These are phyloP conservation scores for Theristicus caerulescens DNA, from an alignment of 2,113 vertebrate genomes.

Conservation along the genomic window DNA sequence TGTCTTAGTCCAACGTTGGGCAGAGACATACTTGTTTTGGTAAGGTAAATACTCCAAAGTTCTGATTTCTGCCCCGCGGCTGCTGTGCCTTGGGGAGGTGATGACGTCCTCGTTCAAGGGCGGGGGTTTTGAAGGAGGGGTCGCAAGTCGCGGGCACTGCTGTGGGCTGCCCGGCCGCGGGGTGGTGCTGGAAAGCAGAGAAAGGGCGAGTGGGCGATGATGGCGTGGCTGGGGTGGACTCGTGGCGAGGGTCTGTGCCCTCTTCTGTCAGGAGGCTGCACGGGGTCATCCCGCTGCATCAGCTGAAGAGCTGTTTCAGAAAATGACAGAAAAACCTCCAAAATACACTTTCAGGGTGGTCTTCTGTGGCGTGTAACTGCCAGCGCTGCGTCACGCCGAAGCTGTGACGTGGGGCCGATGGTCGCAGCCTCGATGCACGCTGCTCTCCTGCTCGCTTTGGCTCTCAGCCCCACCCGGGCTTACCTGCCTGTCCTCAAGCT, in stretches of 20 bases:
- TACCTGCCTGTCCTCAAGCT: too few species aligned
- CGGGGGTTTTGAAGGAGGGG: fast-evolving
- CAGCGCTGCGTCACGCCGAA: fast-evolving
- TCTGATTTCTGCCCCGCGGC: background rate
- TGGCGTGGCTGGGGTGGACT: background rate
- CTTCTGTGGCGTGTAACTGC: fast-evolving
- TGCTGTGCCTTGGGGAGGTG: background rate
- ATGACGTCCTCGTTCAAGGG: background rate
- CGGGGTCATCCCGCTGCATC: too few species aligned
- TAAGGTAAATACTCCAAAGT: background rate
- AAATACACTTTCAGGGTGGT: fast-evolving
- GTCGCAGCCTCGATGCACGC: fast-evolving
- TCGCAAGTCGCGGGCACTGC: fast-evolving
- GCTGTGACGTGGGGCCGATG: background rate
- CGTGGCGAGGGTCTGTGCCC: fast-evolving
- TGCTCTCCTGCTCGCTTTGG: background rate
- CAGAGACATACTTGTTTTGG: fast-evolving
- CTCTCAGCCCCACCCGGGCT: fast-evolving
- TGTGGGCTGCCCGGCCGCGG: background rate
- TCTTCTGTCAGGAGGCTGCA: too few species aligned
- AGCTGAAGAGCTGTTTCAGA: background rate
- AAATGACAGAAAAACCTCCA: background rate
- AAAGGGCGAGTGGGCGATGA: fast-evolving
- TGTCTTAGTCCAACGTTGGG: too few species aligned
- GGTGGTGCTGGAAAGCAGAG: background rate